Evolutionary conservation across 2,113 vertebrate genomes (phyloP).

Genomic region (Malurus cyaneus): DNA sequence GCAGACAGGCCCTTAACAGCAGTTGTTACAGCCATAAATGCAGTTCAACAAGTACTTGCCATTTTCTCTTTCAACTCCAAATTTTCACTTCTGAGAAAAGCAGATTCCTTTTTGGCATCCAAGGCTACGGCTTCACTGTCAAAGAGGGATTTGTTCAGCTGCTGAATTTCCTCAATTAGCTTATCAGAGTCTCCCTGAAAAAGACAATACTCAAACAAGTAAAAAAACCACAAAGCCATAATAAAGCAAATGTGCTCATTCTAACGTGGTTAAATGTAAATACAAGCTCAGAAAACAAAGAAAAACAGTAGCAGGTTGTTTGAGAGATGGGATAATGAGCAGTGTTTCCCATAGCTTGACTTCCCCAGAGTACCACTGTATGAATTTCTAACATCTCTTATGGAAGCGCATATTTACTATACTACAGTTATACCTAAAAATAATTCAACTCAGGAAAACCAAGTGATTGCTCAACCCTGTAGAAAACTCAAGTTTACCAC

Average conservation of each 20-base stretch:
- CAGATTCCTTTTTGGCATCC: conserved; percentile 90
- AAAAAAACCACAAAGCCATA: background rate
- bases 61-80: conserved; percentile 82
- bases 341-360: background rate
- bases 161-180: conserved; percentile 77
- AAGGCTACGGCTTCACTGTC: conserved; percentile 84
- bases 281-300: background rate
- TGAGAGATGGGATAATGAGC: background rate
- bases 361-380: background rate
- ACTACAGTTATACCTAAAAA: background rate
- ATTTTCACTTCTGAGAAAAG: conserved; percentile 85
- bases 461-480: background rate
- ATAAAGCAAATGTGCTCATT: background rate
- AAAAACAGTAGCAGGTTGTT: background rate
- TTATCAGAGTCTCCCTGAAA: conserved; percentile 77
- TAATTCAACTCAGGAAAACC: background rate
- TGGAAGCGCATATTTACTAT: background rate
- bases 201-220: background rate
- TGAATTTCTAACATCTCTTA: background rate
- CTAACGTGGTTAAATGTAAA: background rate
- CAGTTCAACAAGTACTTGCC: conserved; percentile 58
- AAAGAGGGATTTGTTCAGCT: conserved; percentile 81
- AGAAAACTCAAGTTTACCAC: conserved; percentile 55
- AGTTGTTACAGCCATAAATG: background rate
- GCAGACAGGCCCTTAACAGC: background rate